Evolutionary conservation across 2,888 invertebrate species (phyloP), one percentile per base, ranked within the genome.

Genomic region (Andrena chrysosceles): DNA sequence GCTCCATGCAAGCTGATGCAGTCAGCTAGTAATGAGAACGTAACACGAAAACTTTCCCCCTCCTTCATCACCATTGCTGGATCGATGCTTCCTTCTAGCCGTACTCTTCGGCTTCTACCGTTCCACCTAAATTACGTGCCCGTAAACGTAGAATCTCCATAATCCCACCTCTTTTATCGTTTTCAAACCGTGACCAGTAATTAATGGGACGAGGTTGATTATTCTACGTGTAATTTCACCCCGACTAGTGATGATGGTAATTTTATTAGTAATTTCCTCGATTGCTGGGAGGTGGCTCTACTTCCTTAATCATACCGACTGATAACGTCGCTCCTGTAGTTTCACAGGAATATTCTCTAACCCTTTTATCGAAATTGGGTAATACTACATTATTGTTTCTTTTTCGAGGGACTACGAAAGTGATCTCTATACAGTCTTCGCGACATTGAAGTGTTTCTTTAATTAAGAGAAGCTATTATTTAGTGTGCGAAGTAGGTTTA

Each of bases 1-100:
- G 31, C 62, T 60, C 52, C 48, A 56, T 48, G 29, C 52, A 42
- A 42, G 26, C 26, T 54, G 35, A 16, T 52, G 49, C 2, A 60
- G 35, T 54, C 68, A 62, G 74, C 83, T 85, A 83, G 67, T 80
- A 75, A 83, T 60, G 72, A 59, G 74, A 66, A 79, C 60, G 35
- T 67, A 63, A 56, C 72, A 75, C 72, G 69, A 80, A 80, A 75
- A 67, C 66, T 64, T 72, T 42, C 52, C 72, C 56, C 81, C 66
- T 56, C 56, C 23, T 26, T 26, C 23, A 23, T 23, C 26, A 26
- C 23, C 54, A 23, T 54, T 33, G 31, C 64, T 67, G 31, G 67
- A 63, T 70, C 75, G 68, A 70, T 74, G 56, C 52, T 67, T 60
- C 60, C 70, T 80, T 69, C 56, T 49, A 29, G n/a, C 48, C 29